Percentiles rank a stretch among this genome's conserved stretches.
Evolutionary conservation across 1,140 invertebrate species (phyloP).

Genomic region (Pseudomyrmex flavicornis): DNA sequence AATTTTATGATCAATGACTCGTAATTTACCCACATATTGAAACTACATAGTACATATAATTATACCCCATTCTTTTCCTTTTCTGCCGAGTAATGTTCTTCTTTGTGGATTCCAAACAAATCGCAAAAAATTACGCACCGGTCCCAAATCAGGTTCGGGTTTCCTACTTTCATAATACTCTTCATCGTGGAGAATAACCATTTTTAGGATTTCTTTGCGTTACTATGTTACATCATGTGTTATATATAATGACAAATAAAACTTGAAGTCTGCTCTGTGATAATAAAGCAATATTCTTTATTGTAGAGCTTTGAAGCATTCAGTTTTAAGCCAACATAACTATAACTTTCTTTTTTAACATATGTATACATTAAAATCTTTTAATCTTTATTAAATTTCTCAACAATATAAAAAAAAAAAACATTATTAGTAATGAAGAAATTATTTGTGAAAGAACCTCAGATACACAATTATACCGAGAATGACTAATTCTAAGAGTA

Average conservation of each 20-base stretch:
- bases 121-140: slow-evolving; percentile 72
- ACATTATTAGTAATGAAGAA: too few relatives aligned
- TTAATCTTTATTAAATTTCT: not conserved
- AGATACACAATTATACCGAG: slow-evolving; percentile 87
- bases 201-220: slow-evolving; percentile 42
- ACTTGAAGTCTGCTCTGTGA: not conserved
- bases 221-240: not conserved
- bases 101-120: slow-evolving; percentile 89
- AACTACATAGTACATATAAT: not conserved
- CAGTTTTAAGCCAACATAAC: not conserved
- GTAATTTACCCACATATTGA: not conserved
- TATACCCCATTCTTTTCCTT: slow-evolving; percentile 90
- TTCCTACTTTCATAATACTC: slow-evolving; percentile 78
- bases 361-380: not conserved
- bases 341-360: not conserved
- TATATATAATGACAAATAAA: not conserved
- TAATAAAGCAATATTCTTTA: slow-evolving; percentile 10
- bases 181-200: slow-evolving; percentile 79
- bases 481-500: slow-evolving; percentile 88
- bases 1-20: not conserved
- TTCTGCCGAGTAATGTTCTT: slow-evolving; percentile 89
- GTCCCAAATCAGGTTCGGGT: slow-evolving; percentile 76
- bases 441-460: slow-evolving; percentile 84
- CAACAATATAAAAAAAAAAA: not conserved
- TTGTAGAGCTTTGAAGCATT: not conserved